Conservation (phyloP, 2,888 invertebrate genomes). For the Morinoia aosen region DNA sequence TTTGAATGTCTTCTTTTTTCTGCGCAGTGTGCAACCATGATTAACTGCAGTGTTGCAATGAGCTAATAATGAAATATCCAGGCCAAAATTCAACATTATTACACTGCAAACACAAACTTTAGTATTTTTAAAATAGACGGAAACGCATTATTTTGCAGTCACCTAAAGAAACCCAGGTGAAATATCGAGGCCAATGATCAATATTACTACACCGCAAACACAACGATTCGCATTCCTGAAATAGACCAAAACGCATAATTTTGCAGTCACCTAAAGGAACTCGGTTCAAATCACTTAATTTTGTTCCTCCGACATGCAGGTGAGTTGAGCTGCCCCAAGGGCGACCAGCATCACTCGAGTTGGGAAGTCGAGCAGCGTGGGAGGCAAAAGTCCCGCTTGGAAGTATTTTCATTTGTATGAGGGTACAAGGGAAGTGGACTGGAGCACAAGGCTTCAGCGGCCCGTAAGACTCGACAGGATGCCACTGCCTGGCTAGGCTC, state of each 20-base stretch:
- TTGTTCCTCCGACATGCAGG: not conserved
- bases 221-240: not conserved
- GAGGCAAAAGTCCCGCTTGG: not conserved
- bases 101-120: not conserved
- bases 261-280: not conserved
- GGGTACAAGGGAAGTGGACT: not conserved
- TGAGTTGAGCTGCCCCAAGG: not conserved
- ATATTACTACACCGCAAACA: not conserved
- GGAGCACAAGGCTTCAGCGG: not conserved
- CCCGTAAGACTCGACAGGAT: not conserved
- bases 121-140: not conserved
- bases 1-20: no score
- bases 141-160: not conserved
- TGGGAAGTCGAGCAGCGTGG: not conserved
- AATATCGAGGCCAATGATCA: not conserved
- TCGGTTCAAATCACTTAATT: not conserved
- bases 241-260: not conserved
- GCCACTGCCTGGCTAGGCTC: constrained; percentile 44
- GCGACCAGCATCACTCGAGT: not conserved
- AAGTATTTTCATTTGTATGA: not conserved
- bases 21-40: no score
- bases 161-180: not conserved
- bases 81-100: not conserved
- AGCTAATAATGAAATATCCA: not conserved
- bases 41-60: no score